These are phyloP conservation scores for Copidosoma floridanum DNA, from an alignment of 1,140 invertebrate species.

Conservation along the genomic window DNA sequence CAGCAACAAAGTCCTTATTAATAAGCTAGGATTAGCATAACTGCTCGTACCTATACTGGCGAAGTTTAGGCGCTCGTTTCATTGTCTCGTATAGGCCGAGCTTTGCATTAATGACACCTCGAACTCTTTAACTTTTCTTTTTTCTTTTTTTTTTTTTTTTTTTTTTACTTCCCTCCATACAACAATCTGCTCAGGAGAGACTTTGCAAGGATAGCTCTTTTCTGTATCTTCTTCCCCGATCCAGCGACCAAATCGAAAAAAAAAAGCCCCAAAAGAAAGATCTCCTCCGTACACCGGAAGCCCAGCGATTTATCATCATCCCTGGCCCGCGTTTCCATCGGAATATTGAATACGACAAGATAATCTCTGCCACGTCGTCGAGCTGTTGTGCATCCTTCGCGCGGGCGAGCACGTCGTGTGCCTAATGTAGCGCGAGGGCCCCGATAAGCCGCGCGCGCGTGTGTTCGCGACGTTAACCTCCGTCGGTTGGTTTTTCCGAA, in stretches of 20 bases:
- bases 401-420: too few relatives aligned
- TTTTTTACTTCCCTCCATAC: too few relatives aligned
- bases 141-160: too few relatives aligned
- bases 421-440: constrained; percentile 50
- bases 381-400: constrained; percentile 31
- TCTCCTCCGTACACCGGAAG: too few relatives aligned
- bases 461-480: constrained; percentile 37
- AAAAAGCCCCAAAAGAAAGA: too few relatives aligned
- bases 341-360: constrained; percentile 55
- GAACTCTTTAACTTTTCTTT: too few relatives aligned
- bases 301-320: constrained; percentile 52
- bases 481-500: constrained; percentile 37
- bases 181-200: too few relatives aligned
- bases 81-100: constrained; percentile 5
- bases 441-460: constrained; percentile 41
- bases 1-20: constrained; percentile 44
- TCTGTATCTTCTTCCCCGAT: too few relatives aligned
- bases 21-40: constrained; percentile 50
- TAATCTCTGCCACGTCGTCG: constrained; percentile 42
- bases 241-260: too few relatives aligned
- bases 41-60: constrained; percentile 33
- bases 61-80: background rate
- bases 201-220: too few relatives aligned
- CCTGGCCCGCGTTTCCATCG: constrained; percentile 39
- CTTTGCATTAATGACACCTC: constrained; percentile 18